Evolutionary conservation across 2,797 vertebrate species (phyloP).

Genomic region (Spatula versicolor): DNA sequence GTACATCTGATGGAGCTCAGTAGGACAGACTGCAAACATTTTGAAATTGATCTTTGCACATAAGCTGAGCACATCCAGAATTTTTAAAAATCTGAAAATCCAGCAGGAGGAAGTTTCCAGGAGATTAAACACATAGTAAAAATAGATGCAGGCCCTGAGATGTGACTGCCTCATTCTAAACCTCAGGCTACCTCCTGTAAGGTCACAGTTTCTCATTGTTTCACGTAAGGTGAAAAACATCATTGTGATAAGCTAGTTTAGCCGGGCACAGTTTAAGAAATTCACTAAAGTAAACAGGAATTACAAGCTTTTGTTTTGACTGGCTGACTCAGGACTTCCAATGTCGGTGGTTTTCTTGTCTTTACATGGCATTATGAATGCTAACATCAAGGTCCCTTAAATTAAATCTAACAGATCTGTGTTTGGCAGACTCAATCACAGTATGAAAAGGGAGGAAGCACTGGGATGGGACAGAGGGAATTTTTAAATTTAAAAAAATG

Average conservation of each 20-base stretch:
- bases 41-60: neutral
- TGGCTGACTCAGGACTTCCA: neutral
- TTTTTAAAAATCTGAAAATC: neutral
- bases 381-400: neutral
- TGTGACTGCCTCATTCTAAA: neutral
- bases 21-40: neutral
- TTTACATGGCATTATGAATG: neutral
- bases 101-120: neutral
- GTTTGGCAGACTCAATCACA: neutral
- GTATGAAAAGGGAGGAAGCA: neutral
- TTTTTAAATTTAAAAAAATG: neutral
- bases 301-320: neutral
- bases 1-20: neutral
- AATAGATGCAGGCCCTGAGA: neutral
- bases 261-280: neutral
- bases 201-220: neutral
- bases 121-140: neutral
- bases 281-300: neutral
- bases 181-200: neutral
- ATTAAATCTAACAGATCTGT: neutral
- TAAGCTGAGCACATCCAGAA: too few species aligned
- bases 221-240: neutral
- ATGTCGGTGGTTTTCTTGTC: neutral
- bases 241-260: neutral
- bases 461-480: neutral